Base-by-base conservation (phyloP, 2,113 vertebrate species). In the Hippopotamus amphibius region DNA sequence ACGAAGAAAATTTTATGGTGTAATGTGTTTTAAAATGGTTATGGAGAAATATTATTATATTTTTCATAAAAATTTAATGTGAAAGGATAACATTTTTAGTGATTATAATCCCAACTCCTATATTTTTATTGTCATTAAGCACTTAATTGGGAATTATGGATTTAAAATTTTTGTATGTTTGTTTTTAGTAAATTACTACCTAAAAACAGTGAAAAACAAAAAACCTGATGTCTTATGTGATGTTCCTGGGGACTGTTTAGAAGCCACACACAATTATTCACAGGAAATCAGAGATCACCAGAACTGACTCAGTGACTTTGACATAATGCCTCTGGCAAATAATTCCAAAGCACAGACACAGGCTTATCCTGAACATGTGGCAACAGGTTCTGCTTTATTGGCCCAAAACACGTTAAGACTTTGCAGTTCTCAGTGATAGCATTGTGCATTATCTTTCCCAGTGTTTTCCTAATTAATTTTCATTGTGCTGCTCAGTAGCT, bases 401-500 rank as follows among this genome's bases (percentile, higher is more conserved):
- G 41, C 82, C 91, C 66, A 97, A 97, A 53, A 33, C 50, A 33
- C 65, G 1, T 0, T 50, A 97, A 97, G 92, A 97, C 74, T 4
- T 22, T 53, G 50, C 46, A 88, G 21, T 81, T 97, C 90, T 98
- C 95, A 90, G 57, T 87, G 93, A 97, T 81, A 84, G 76, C 0
- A 0, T 48, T 95, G 76, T 93, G 30, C 77, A 96, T 97, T 94
- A 46, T 81, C 86, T 97, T 97, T 93, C 91, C 93, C 97, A 89
- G 94, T 79, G 69, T 98, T 96, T 96, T 97, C 28, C 93, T 98
- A 98, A 98, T 98, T 98, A 98, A 97, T 98, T 98, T 98, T 95
- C 92, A 96, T 97, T 97, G 89, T 97, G 84, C 57, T 55, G 66
- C 74, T 95, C 59, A 95, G 93, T 71, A 97, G 77, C 90, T 98